Evolutionary conservation across 2,113 vertebrate species (phyloP).

Genomic region (Channa argus): DNA sequence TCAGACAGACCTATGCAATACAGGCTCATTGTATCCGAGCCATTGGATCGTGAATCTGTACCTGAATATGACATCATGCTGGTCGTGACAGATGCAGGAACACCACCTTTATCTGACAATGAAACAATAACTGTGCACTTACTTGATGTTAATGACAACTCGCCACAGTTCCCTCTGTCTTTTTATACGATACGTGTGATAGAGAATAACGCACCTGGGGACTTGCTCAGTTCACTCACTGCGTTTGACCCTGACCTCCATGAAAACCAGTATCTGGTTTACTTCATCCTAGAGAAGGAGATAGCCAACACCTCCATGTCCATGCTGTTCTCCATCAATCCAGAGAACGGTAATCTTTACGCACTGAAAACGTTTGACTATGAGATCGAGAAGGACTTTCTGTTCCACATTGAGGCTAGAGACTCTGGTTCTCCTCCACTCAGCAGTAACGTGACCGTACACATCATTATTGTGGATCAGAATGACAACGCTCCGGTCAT

Average conservation of each 20-base stretch:
- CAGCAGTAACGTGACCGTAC: constrained; percentile 80
- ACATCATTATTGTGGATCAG: constrained; percentile 85
- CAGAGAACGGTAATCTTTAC: constrained; percentile 74
- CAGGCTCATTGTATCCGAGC: constrained; percentile 73
- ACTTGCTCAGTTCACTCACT: constrained; percentile 66
- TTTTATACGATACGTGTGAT: constrained; percentile 65
- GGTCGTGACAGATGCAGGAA: constrained; percentile 66
- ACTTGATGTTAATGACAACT: constrained; percentile 73
- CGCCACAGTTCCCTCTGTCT: constrained; percentile 60
- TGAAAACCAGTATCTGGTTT: constrained; percentile 71
- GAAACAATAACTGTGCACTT: constrained; percentile 70
- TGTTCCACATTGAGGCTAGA: constrained; percentile 83
- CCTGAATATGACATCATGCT: constrained; percentile 72
- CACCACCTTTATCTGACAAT: constrained; percentile 67
- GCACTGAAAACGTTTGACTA: constrained; percentile 74
- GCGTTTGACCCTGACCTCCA: constrained; percentile 74
- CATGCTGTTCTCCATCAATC: constrained; percentile 74
- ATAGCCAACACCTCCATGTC: constrained; percentile 66
- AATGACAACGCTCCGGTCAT: constrained; percentile 84
- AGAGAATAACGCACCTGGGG: constrained; percentile 74
- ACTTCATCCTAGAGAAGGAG: constrained; percentile 68
- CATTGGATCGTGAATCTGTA: constrained; percentile 69
- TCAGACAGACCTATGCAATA: constrained; percentile 75
- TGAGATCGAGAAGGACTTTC: constrained; percentile 85
- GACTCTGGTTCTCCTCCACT: constrained; percentile 82